A percentile compares a stretch with the other conserved stretches of the same genome.
phyloP scores from a whole-genome alignment of 2,888 invertebrate genomes.

The Spilarctia lutea region DNA sequence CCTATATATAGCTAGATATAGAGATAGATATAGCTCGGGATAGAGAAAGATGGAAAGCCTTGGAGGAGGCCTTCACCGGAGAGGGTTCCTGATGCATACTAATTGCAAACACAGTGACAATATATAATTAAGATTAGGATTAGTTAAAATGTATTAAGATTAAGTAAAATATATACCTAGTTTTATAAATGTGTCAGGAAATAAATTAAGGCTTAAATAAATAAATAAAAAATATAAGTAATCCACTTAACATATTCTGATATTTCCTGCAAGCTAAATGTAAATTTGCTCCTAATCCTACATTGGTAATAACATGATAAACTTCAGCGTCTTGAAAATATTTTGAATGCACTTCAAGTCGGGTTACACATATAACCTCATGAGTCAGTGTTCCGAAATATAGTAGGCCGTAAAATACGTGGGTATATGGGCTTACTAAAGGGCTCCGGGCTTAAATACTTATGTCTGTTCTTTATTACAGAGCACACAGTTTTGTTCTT shows the following conservation, averaged over 20 bases:
- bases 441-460: not conserved
- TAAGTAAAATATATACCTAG: too few relatives aligned
- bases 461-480: not conserved
- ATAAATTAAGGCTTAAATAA: not conserved
- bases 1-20: too few relatives aligned
- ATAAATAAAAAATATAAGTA: too few relatives aligned
- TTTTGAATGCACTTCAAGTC: not conserved
- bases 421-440: not conserved
- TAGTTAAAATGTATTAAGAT: too few relatives aligned
- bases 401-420: not conserved
- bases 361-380: not conserved
- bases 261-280: not conserved
- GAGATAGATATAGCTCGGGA: too few relatives aligned
- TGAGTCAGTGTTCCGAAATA: not conserved
- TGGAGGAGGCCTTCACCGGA: too few relatives aligned
- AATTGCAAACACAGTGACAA: too few relatives aligned
- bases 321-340: not conserved
- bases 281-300: not conserved
- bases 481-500: not conserved
- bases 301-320: not conserved
- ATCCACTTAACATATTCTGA: not conserved
- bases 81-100: too few relatives aligned
- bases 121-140: too few relatives aligned
- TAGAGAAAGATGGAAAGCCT: too few relatives aligned
- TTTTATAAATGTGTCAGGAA: too few relatives aligned